Percentiles rank a stretch among this genome's conserved stretches.
Conservation (phyloP, 2,113 vertebrate genomes). For the Bufo bufo region DNA sequence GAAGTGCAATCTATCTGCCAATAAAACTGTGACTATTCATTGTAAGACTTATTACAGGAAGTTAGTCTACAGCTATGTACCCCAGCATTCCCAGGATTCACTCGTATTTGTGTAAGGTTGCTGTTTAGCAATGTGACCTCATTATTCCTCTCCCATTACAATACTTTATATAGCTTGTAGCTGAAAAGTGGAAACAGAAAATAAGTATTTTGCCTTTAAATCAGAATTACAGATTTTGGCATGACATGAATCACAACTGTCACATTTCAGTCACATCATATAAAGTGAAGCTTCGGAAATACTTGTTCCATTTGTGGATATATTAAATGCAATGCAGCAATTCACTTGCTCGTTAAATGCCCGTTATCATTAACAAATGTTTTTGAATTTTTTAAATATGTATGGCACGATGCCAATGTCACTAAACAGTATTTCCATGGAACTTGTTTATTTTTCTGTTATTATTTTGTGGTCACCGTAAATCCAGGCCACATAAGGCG, state of each 20-base stretch:
- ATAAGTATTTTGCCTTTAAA: slow-evolving; percentile 67
- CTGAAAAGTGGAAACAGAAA: background rate
- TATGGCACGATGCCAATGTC: background rate
- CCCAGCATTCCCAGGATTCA: background rate
- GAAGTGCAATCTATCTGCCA: background rate
- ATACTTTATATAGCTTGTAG: slow-evolving; percentile 69
- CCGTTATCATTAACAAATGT: slow-evolving; percentile 3
- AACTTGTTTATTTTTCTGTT: background rate
- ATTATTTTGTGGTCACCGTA: background rate
- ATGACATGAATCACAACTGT: slow-evolving; percentile 80
- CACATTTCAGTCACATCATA: slow-evolving; percentile 79
- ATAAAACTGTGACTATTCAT: background rate
- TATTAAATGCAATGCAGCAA: slow-evolving; percentile 79
- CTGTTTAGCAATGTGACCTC: slow-evolving; percentile 72
- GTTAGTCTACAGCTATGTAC: background rate
- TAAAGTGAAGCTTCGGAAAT: slow-evolving; percentile 82
- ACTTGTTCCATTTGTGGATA: slow-evolving; percentile 35
- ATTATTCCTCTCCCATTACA: slow-evolving; percentile 77
- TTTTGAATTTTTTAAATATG: background rate
- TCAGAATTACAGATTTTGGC: slow-evolving; percentile 82
- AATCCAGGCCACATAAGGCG: background rate
- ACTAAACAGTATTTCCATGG: background rate
- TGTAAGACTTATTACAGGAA: background rate
- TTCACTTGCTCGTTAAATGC: slow-evolving; percentile 79
- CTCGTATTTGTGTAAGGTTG: background rate